Base-by-base conservation (phyloP, 2,888 invertebrate genomes). In the Latrodectus hesperus region DNA sequence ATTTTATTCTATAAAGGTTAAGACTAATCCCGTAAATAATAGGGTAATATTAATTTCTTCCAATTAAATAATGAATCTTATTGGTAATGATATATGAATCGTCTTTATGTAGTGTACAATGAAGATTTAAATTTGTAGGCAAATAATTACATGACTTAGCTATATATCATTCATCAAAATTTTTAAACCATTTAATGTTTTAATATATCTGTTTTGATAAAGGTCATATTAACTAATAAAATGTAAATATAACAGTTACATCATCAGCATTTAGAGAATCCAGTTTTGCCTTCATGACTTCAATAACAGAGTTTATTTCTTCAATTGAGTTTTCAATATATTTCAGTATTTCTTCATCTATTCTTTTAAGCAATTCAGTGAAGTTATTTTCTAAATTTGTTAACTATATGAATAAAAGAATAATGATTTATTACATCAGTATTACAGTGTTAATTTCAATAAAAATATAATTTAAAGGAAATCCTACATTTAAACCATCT, bases 201-300 rank as follows among this genome's bases (percentile, higher is more conserved):
- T 38, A 38, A 38, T 38, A 38, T 60, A 0, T 60, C 8, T n/a
- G n/a, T n/a, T 60, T 60, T 60, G 16, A 60, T 11, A 55, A 55
- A 55, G 16, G 0, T 11, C 60, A 60, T 55, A 14, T 14, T 14
- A 10, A 60, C n/a, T n/a, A 11, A 5, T 60, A 60, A 60, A 60
- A 12, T 11, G 10, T 60, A 5, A 17, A 68, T 17, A 17, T 17
- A 17, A 11, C 17, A 67, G 12, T 72, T 73, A 87, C 86, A 26
- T 87, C 86, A 49, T 87, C 86, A 1, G 86, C 76, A 68, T 87
- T 81, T 16, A 87, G 73, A 2, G 65, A 51, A 22, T 75, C 81
- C 67, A 87, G 17, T 38, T 87, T 87, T 16, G 17, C 67, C 11
- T 77, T 68, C 67, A 87, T 87, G 0, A 17, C 11, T 0, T 76